phyloP scores from a whole-genome alignment of 2,888 invertebrate species.

The Stenurella melanura region DNA sequence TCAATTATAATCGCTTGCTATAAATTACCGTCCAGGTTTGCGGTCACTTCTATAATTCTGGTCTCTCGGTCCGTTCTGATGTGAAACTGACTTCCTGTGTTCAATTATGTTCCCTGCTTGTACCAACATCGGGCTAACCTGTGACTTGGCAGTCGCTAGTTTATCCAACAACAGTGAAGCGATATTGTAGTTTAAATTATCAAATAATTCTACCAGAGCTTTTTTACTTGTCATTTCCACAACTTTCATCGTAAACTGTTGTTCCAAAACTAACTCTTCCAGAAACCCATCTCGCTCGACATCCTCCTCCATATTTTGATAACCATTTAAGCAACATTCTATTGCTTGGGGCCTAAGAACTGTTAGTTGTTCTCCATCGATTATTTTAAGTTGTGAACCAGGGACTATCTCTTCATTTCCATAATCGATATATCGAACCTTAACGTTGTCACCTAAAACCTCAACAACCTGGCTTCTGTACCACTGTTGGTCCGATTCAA shows the following conservation, averaged over 20 bases:
- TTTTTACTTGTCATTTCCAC: slow-evolving; percentile 75
- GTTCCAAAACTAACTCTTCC: slow-evolving; percentile 82
- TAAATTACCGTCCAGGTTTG: slow-evolving; percentile 53
- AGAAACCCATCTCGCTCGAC: slow-evolving; percentile 78
- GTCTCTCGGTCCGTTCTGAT: slow-evolving; percentile 35
- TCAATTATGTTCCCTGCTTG: slow-evolving; percentile 69
- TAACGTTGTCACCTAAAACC: slow-evolving; percentile 64
- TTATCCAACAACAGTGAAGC: slow-evolving; percentile 69
- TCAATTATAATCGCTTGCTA: not conserved
- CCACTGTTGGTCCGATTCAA: slow-evolving; percentile 88
- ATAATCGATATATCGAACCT: slow-evolving; percentile 95
- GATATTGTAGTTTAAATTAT: slow-evolving; percentile 73
- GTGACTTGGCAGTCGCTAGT: slow-evolving; percentile 67
- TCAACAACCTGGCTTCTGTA: slow-evolving; percentile 88
- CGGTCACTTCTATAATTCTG: slow-evolving; percentile 45
- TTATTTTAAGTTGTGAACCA: slow-evolving; percentile 77
- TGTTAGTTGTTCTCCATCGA: slow-evolving; percentile 79
- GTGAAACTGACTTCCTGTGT: slow-evolving; percentile 59
- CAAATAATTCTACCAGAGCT: slow-evolving; percentile 79
- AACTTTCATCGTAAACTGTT: slow-evolving; percentile 77
- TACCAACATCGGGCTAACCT: slow-evolving; percentile 67
- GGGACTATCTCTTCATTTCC: slow-evolving; percentile 92
- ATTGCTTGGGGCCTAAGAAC: slow-evolving; percentile 83
- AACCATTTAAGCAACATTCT: slow-evolving; percentile 84
- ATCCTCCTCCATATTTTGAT: slow-evolving; percentile 76